Base-by-base conservation (phyloP, 2,797 vertebrate species). In the Lophius americanus region DNA sequence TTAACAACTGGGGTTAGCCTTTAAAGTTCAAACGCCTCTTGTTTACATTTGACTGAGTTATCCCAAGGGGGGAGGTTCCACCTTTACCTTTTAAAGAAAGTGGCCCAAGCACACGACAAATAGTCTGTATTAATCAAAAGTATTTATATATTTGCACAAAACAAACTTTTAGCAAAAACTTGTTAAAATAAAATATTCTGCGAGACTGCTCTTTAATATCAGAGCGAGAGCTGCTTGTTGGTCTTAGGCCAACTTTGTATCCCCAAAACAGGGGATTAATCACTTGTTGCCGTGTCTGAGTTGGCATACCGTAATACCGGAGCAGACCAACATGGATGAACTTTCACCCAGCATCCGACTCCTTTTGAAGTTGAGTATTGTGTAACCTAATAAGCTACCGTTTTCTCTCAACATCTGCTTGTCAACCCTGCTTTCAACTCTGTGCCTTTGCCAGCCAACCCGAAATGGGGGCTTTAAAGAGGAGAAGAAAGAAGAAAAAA, bases 381-480 rank as follows among this genome's bases (percentile, higher is more conserved):
- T 91, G 91, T 85, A 92, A 92, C 88, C 84, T 91, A 91, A 93
- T 92, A 93, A 87, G 90, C 85, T 87, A 80, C 86, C 84, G 87
- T 92, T 93, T 88, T 91, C 88, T 90, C 89, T 89, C 83, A 92
- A 92, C 91, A 91, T 93, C 91, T 93, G 91, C 91, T 90, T 89
- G 89, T 93, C 89, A 93, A 90, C 87, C 88, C 74, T 5, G 64
- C 86, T 89, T 88, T 92, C 89, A 93, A 88, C 86, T 86, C 66
- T 36, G 70, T 54, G 78, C 77, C 78, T 82, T 71, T 82, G 79
- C 82, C 81, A 85, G 67, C 69, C 73, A 67, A 71, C 79, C 75
- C 64, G 69, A 82, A 91, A 84, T 56, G 48, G 60, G 58, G 75
- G 62, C 46, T 68, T 74, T 77, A 76, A 79, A 72, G 67, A 85